Evolutionary conservation across 2,888 invertebrate genomes (phyloP), one percentile per base, ranked within the genome.

Genomic region (Ecdyonurus torrentis): DNA sequence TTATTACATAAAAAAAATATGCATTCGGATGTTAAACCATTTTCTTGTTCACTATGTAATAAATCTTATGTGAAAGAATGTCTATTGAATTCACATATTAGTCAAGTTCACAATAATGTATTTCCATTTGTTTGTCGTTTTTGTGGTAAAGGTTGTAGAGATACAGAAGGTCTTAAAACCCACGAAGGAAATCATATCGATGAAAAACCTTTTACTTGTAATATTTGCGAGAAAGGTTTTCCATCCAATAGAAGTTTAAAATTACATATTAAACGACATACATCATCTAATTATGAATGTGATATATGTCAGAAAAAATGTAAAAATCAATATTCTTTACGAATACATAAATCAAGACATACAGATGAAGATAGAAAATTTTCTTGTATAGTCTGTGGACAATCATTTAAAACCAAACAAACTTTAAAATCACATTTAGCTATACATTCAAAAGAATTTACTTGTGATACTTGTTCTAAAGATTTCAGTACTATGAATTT

Each of bases 131-230:
- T 61, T 22, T 61, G 61, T 61, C 55, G 53, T 55, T 20, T 58
- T 61, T 61, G 61, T 59, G 61, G 61, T n/a, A 61, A 61, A 55
- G 53, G 53, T 23, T 61, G 18, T 55, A 23, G 22, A 22, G 23
- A 53, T 18, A 23, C 22, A 20, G 52, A 23, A 18, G 19, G 22
- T 10, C 18, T 61, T 18, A 58, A 52, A 19, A 53, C 22, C 53
- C 61, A 61, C 18, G 23, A 61, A 55, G 19, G 61, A 23, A 53
- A 53, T 10, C 61, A 61, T 22, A 61, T 18, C 18, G 55, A 53
- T 19, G 61, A 61, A 55, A 18, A 15, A 15, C 37, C 37, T 10
- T 37, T 37, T 37, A 37, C 37, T 37, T 37, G 37, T 37, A 15
- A 37, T 37, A 10, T 37, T 10, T 37, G 37, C 15, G 7, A 37